These are phyloP conservation scores for Sinodicranocentrus sp. DNA, from an alignment of 2,888 invertebrate genomes.

Conservation along the genomic window DNA sequence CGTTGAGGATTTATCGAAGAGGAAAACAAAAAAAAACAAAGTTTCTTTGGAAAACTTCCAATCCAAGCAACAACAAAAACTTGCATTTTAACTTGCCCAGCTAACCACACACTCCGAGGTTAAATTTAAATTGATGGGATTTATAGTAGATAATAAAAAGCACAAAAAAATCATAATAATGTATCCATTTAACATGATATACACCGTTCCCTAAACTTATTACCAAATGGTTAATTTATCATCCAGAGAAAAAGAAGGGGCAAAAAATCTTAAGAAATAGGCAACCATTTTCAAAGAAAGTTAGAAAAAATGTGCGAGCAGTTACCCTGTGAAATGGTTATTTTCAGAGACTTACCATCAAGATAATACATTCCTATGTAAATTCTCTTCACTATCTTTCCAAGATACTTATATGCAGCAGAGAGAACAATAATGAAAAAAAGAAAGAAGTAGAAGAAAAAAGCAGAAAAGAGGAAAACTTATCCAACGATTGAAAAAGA, in stretches of 20 bases:
- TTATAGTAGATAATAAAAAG: constrained; percentile 2
- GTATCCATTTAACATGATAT: neutral
- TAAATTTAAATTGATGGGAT: constrained; percentile 9
- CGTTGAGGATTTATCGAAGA: too few species aligned
- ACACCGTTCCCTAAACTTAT: neutral
- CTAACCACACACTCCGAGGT: too few species aligned
- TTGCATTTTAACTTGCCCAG: too few species aligned
- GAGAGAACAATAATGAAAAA: constrained; percentile 26
- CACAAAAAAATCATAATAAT: neutral
- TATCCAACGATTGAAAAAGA: too few species aligned
- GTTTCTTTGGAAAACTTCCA: too few species aligned
- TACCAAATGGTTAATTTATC: constrained; percentile 14
- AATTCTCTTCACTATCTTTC: too few species aligned
- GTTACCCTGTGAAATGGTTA: constrained; percentile 5
- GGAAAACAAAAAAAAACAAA: too few species aligned
- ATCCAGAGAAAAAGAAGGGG: neutral
- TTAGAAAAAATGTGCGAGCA: neutral
- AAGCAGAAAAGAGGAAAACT: neutral
- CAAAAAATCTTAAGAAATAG: neutral
- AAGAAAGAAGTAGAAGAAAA: neutral
- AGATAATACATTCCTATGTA: too few species aligned
- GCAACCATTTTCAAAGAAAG: constrained; percentile 19
- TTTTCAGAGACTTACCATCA: too few species aligned
- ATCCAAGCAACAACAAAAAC: too few species aligned
- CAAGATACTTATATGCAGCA: constrained; percentile 28